Evolutionary conservation across 2,888 invertebrate species (phyloP), one percentile per base, ranked within the genome.

Genomic region (Aspidiotus destructor): DNA sequence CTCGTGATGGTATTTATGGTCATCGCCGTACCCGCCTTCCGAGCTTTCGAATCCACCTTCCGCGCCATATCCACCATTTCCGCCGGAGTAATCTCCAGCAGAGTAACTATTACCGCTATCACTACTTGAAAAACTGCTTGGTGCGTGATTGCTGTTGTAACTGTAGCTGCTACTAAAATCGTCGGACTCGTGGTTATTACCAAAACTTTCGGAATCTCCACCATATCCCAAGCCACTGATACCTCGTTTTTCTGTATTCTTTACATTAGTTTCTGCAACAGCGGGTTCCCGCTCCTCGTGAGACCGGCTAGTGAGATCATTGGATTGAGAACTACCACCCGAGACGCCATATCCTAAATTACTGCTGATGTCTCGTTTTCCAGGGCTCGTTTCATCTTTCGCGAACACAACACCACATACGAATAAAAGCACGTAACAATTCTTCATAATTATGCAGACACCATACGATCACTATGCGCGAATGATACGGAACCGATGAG

Each of bases 211-310:
- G 28, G 28, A 28, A 28, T 28, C 28, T 28, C 28, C 28, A 28
- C 71, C 72, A 67, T 72, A 71, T 10, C 72, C 71, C 15, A 68
- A 64, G 60, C 72, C 73, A 71, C 67, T 71, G 17, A 68, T 52
- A 15, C 71, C 64, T 11, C 71, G 64, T 52, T 71, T 72, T 28
- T 71, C 71, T 68, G 72, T 55, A 15, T 41, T 64, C 55, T 64
- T 64, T 60, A 44, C 28, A 28, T 28, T 28, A 28, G 28, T 28
- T 28, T 28, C 28, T 28, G 28, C 28, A 28, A 5, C 5, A 1
- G 28, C 1, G 28, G 28, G 28, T 5, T 28, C 28, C 1, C 28
- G 28, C 28, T 28, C 28, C 28, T 28, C 28, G 28, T 28, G 28
- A 28, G 28, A 28, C 28, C 28, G 28, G 28, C 28, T 28, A 28